Base-by-base conservation (phyloP, 2,113 vertebrate species). In the Python bivittatus region DNA sequence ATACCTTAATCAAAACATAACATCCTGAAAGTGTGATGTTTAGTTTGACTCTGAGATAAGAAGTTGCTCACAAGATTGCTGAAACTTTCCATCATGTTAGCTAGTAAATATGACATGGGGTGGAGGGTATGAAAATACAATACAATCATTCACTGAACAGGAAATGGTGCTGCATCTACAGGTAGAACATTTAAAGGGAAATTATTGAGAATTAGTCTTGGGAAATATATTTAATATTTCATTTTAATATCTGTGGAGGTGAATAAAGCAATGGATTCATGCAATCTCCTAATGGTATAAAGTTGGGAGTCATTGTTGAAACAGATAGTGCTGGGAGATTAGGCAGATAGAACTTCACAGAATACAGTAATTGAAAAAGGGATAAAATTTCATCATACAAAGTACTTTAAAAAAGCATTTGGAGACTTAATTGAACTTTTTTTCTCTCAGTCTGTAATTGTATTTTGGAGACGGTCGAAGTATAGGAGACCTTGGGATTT, bases 321-420 rank as follows among this genome's bases (percentile, higher is more conserved):
- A 87, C 6, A 13, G 60, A 72, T 29, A 72, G n/a, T 38, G 38
- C 54, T 87, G 91, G 38, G 79, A 92, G 33, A 88, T 88, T 57
- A 57, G 27, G 61, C 23, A 79, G 64, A 57, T 58, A 72, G 38
- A 88, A 42, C 5, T 88, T 48, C 38, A n/a, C n/a, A 29, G 53
- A 88, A 83, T 58, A 33, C 64, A 88, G 52, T 92, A 92, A 92
- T 83, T 88, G 61, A 83, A 92, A n/a, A 92, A 79, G 86, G 61
- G 17, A 88, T 79, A 56, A 83, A 42, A 92, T 58, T 88, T 88
- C 52, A 88, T 54, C 87, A 38, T 92, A 29, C 38, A 88, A 57
- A 57, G 64, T 88, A 88, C 27, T 38, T n/a, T 25, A 27, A 29
- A 42, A 90, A 72, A 33, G 8, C 44, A 89, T 89, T 53, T 68